These are phyloP conservation scores for Dascillus cervinus DNA, from an alignment of 2,888 invertebrate genomes.

Conservation along the genomic window DNA sequence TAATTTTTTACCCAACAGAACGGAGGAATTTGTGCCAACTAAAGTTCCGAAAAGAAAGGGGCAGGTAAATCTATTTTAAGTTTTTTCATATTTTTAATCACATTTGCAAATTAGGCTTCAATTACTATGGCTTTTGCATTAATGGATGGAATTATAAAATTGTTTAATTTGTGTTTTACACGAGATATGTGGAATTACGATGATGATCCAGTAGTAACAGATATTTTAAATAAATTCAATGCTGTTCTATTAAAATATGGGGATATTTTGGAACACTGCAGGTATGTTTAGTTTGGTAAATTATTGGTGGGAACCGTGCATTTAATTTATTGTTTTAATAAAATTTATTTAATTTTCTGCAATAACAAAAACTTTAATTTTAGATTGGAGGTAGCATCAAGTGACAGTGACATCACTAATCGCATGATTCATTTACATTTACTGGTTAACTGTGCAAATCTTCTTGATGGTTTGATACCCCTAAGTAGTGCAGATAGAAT, in stretches of 20 bases:
- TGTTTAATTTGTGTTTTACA: slow-evolving; percentile 49
- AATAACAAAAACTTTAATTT: slow-evolving; percentile 14
- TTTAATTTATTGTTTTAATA: neutral
- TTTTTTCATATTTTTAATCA: too few species aligned
- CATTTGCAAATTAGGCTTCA: too few species aligned
- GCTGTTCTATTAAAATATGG: slow-evolving; percentile 52
- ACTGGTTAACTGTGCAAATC: slow-evolving; percentile 36
- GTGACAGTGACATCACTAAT: slow-evolving; percentile 27
- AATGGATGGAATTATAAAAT: too few species aligned
- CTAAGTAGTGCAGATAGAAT: slow-evolving; percentile 37
- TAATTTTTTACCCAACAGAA: slow-evolving; percentile 31
- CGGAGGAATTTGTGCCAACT: slow-evolving; percentile 21
- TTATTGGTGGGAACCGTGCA: neutral
- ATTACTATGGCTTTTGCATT: too few species aligned
- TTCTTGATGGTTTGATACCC: slow-evolving; percentile 41
- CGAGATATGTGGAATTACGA: slow-evolving; percentile 51
- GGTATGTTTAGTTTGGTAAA: slow-evolving; percentile 31
- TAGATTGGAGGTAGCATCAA: slow-evolving; percentile 32
- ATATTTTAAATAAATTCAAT: slow-evolving; percentile 48
- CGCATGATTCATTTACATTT: slow-evolving; percentile 45
- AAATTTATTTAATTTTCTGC: neutral
- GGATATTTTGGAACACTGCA: slow-evolving; percentile 49
- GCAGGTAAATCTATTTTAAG: too few species aligned
- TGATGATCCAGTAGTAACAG: slow-evolving; percentile 41
- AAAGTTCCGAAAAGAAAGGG: slow-evolving; percentile 23